phyloP scores from a whole-genome alignment of 2,113 vertebrate genomes.

The Gasterosteus nipponicus region DNA sequence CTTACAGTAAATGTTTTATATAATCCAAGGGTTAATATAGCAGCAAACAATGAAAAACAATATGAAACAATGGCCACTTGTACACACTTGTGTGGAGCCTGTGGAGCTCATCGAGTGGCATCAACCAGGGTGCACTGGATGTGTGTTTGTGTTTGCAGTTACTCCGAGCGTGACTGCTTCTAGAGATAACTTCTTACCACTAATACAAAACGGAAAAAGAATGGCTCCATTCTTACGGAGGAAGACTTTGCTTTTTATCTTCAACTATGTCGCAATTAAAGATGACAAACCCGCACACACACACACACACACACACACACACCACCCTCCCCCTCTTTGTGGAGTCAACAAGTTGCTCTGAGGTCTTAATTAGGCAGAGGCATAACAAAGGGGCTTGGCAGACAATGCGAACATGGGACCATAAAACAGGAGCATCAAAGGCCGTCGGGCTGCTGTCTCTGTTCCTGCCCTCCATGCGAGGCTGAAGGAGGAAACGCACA shows the following conservation, averaged over 20 bases:
- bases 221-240: conserved; percentile 40
- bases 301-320: conserved; percentile 30
- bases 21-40: background rate
- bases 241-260: conserved; percentile 43
- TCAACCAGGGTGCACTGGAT: background rate
- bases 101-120: background rate
- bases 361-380: conserved; percentile 80
- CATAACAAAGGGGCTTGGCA: conserved; percentile 75
- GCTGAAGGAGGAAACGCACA: conserved; percentile 71
- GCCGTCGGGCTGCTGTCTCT: conserved; percentile 43
- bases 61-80: background rate
- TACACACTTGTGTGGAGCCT: background rate
- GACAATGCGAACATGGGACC: conserved; percentile 74
- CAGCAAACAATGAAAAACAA: background rate
- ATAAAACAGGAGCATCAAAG: conserved; percentile 79
- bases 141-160: background rate
- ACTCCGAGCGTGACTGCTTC: background rate
- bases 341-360: conserved; percentile 78
- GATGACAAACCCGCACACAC: conserved; percentile 39
- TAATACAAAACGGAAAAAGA: conserved; percentile 44
- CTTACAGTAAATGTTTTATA: too few species aligned
- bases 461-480: conserved; percentile 46
- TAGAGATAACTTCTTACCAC: conserved; percentile 24
- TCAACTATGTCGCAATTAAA: conserved; percentile 33
- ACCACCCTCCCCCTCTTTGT: conserved; percentile 56